Evolutionary conservation across 2,113 vertebrate species (phyloP), one percentile per base, ranked within the genome.

Genomic region (Gulo gulo): DNA sequence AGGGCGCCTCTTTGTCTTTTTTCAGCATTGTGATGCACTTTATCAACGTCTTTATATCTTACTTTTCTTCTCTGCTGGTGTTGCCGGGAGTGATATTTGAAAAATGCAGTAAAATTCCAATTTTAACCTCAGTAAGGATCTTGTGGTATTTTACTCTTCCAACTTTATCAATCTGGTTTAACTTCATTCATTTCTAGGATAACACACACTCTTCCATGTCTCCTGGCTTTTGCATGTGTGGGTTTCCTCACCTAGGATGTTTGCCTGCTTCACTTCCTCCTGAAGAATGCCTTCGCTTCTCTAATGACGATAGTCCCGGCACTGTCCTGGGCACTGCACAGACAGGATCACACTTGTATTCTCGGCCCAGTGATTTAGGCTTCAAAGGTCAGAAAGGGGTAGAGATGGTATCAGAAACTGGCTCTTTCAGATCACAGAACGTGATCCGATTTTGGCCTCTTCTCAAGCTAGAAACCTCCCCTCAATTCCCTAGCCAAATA

Each of bases 51-150:
- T 50, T 88, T 84, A 29, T 88, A 23, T 55, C 36, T 83, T 76
- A 29, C 16, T 61, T 84, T 78, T 81, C 83, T 69, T 59, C 36
- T 82, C 24, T 67, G n/a, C 45, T 80, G 39, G 9, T 79, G 21
- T 95, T 50, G 3, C n/a, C 93, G 2, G 29, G 79, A 69, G 42
- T 57, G n/a, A 52, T 55, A 34, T 82, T 95, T 84, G 5, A 69
- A 71, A 74, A 92, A 97, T 87, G 9, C 16, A 80, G 50, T 81
- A 10, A 20, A 63, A 92, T 96, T 83, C 52, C 94, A 29, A 59
- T 45, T 11, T 92, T 79, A 65, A 65, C 39, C 23, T 96, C 21
- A 42, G 2, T 80, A 69, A 94, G n/a, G 24, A 88, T 31, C 14
- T 42, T 47, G 29, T 55, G 36, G 2, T 55, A 65, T 88, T 93